Percentiles rank a stretch among this genome's conserved stretches.
Conservation (phyloP, 2,888 invertebrate genomes). For the Autographa gamma region DNA sequence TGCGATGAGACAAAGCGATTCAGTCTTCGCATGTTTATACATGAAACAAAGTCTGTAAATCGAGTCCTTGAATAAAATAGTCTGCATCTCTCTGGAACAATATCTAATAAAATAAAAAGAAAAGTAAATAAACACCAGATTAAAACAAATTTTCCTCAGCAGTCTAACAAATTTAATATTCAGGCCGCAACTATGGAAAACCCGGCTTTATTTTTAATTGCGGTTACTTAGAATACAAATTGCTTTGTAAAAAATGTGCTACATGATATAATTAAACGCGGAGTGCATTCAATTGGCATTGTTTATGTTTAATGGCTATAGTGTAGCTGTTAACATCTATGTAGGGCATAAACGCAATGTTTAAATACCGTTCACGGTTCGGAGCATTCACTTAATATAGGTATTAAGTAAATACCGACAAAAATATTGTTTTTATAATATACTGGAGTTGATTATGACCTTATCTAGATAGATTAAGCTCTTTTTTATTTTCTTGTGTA, state of each 20-base stretch:
- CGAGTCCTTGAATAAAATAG: too few species aligned
- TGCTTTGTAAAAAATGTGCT: constrained; percentile 24
- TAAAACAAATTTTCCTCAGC: not conserved
- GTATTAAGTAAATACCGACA: not conserved
- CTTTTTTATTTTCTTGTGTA: too few species aligned
- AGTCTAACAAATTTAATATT: not conserved
- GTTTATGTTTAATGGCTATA: constrained; percentile 32
- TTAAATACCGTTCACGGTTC: constrained; percentile 6
- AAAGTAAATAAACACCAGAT: too few species aligned
- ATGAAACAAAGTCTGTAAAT: too few species aligned
- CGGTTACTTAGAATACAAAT: constrained; percentile 10
- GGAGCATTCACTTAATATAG: not conserved
- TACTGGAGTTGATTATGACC: not conserved
- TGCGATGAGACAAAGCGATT: too few species aligned
- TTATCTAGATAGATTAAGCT: too few species aligned
- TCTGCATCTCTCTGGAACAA: too few species aligned
- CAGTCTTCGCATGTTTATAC: too few species aligned
- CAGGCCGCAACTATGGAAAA: not conserved
- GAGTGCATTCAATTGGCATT: constrained; percentile 30
- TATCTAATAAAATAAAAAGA: too few species aligned
- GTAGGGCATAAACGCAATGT: constrained; percentile 34
- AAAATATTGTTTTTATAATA: not conserved
- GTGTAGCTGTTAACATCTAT: constrained; percentile 24
- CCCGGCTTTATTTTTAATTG: constrained; percentile 24
- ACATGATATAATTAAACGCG: constrained; percentile 29